A percentile compares a stretch with the other conserved stretches of the same genome.
Evolutionary conservation across 2,113 vertebrate genomes (phyloP).

Genomic region (Ifrita kowaldi): DNA sequence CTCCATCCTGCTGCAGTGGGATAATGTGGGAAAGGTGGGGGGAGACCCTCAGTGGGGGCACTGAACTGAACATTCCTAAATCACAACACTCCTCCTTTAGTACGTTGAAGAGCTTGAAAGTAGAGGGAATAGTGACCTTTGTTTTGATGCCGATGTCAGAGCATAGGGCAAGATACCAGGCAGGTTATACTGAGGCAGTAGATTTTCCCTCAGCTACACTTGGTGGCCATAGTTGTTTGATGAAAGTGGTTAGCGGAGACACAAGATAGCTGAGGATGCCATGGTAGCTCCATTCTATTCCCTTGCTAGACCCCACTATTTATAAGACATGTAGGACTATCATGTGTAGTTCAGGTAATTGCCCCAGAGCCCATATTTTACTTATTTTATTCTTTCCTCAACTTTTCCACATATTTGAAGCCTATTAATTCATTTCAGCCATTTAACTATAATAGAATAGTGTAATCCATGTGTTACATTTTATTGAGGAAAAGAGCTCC

Average conservation of each 20-base stretch:
- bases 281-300: background rate
- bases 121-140: background rate
- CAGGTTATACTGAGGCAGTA: background rate
- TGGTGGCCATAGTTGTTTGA: fast-evolving
- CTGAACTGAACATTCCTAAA: background rate
- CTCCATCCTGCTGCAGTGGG: background rate
- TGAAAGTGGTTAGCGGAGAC: background rate
- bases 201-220: background rate
- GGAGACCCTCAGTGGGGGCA: background rate
- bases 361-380: background rate
- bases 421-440: background rate
- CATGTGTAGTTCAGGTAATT: background rate
- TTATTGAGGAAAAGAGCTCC: background rate
- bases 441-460: background rate
- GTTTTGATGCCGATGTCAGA: background rate
- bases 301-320: background rate
- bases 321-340: background rate
- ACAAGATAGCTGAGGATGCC: background rate
- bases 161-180: background rate
- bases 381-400: background rate
- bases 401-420: background rate
- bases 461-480: background rate
- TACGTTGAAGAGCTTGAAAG: background rate
- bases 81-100: background rate
- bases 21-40: background rate